Percentiles rank a stretch among this genome's conserved stretches.
These are phyloP conservation scores for Cygnus olor DNA, from an alignment of 2,797 vertebrate species.

Conservation along the genomic window DNA sequence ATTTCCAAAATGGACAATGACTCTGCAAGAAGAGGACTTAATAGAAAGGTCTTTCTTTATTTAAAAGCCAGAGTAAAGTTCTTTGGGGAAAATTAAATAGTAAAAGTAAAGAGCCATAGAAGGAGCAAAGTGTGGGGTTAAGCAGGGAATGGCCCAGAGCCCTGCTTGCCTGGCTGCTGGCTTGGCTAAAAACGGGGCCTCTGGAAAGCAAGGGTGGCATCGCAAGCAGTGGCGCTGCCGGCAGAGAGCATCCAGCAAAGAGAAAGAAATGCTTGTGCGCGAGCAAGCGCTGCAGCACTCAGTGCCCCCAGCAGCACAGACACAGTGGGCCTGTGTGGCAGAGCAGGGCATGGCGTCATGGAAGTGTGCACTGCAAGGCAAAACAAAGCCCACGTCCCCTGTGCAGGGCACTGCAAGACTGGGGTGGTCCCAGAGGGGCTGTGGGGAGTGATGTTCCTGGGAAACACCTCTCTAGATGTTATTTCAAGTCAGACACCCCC, in stretches of 20 bases:
- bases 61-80: too few species aligned
- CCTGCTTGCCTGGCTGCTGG: neutral
- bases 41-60: too few species aligned
- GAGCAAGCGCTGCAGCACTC: fast-evolving
- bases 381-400: fast-evolving
- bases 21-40: too few species aligned
- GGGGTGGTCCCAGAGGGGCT: neutral
- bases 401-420: too few species aligned
- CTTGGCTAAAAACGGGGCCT: neutral
- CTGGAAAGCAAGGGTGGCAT: neutral
- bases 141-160: neutral
- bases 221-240: fast-evolving
- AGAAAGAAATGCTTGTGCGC: neutral
- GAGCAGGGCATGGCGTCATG: fast-evolving
- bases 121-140: neutral
- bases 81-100: too few species aligned
- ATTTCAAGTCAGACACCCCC: neutral
- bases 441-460: neutral
- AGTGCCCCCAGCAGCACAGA: neutral
- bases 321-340: fast-evolving
- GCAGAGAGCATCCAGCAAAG: fast-evolving
- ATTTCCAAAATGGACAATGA: too few species aligned
- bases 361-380: neutral
- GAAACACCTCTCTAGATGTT: fast-evolving
- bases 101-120: neutral